Evolutionary conservation across 2,113 vertebrate genomes (phyloP).

Genomic region (Microcebus ravelobensis): DNA sequence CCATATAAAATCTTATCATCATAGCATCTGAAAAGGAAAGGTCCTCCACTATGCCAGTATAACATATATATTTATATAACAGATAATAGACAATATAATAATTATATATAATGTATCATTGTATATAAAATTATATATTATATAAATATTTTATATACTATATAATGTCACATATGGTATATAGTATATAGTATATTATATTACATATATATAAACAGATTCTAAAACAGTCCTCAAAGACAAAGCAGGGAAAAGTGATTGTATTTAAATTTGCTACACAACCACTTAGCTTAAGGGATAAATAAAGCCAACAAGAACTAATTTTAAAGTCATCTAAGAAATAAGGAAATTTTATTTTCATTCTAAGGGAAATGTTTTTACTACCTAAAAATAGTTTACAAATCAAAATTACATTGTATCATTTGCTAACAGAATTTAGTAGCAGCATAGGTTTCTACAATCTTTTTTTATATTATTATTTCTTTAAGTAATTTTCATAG

Average conservation of each 20-base stretch:
- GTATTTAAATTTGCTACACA: background rate
- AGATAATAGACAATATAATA: no score
- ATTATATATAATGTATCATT: background rate
- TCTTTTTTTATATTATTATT: background rate
- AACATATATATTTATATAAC: background rate
- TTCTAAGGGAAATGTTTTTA: background rate
- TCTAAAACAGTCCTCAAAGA: background rate
- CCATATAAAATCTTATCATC: background rate
- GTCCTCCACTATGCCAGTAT: background rate
- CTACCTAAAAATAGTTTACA: background rate
- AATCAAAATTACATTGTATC: background rate
- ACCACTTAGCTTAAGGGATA: background rate
- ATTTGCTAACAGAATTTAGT: background rate
- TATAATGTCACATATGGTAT: no score
- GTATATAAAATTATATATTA: background rate
- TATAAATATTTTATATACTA: background rate
- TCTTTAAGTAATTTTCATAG: slow-evolving; percentile 23
- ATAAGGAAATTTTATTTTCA: background rate
- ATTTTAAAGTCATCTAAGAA: background rate
- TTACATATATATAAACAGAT: background rate
- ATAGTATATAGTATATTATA: no score
- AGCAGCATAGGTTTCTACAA: background rate
- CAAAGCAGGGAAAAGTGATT: background rate
- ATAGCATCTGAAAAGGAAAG: background rate
- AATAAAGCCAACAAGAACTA: background rate